Evolutionary conservation across 2,113 vertebrate genomes (phyloP).

Genomic region (Verasper variegatus): DNA sequence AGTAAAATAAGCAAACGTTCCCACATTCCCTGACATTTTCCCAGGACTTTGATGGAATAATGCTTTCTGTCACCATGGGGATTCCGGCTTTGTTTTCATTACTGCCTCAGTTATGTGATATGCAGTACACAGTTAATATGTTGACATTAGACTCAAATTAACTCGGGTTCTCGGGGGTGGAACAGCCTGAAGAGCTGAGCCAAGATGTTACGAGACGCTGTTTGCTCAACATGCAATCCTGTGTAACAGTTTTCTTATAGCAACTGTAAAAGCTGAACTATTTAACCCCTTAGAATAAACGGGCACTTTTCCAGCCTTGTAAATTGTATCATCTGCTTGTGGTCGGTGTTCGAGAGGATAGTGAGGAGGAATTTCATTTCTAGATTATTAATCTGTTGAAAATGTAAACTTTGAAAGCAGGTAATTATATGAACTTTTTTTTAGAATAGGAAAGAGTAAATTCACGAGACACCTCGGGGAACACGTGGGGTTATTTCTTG

Average conservation of each 20-base stretch:
- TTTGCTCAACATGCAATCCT: constrained; percentile 40
- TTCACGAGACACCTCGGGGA: background rate
- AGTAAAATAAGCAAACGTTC: constrained; percentile 20
- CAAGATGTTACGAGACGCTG: constrained; percentile 14
- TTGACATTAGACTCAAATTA: constrained; percentile 38
- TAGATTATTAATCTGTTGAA: background rate
- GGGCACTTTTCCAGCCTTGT: background rate
- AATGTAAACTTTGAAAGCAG: background rate
- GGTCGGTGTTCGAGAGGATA: background rate
- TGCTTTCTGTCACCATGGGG: constrained; percentile 18
- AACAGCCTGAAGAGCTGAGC: constrained; percentile 20
- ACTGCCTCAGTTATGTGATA: constrained; percentile 30
- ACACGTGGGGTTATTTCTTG: background rate
- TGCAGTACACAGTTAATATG: constrained; percentile 43
- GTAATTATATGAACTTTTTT: background rate
- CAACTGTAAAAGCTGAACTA: constrained; percentile 11
- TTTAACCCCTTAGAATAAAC: background rate
- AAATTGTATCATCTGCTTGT: background rate
- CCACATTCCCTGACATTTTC: constrained; percentile 48
- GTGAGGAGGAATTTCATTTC: background rate
- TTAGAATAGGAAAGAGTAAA: background rate
- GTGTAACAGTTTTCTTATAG: constrained; percentile 6
- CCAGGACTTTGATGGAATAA: constrained; percentile 46
- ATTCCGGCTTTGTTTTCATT: constrained; percentile 42
- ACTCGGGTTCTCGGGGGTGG: constrained; percentile 32